A percentile compares a stretch with the other conserved stretches of the same genome.
Conservation (phyloP, 2,797 vertebrate genomes). For the Pseudochromis fuscus region DNA sequence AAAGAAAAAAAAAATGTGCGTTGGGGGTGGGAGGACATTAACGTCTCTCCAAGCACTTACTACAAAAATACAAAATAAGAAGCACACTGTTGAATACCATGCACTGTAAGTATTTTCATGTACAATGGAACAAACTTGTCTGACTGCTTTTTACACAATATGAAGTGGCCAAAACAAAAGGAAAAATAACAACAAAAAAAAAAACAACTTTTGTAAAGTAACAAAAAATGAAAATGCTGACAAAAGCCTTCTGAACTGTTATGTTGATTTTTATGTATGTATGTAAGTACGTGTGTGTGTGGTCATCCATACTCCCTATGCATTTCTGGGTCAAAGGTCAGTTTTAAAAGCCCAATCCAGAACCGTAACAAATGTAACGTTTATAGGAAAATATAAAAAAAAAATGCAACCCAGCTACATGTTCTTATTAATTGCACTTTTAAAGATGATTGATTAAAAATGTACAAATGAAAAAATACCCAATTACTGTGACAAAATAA, state of each 20-base stretch:
- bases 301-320: conserved; percentile 88
- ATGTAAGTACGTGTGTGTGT: conserved; percentile 66
- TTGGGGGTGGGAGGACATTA: no score
- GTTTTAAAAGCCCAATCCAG: conserved; percentile 74
- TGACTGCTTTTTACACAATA: conserved; percentile 85
- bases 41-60: conserved; percentile 53
- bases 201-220: conserved; percentile 75
- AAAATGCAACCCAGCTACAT: not conserved
- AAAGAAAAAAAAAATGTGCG: conserved; percentile 16
- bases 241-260: conserved; percentile 82
- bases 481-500: not conserved
- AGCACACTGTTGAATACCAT: conserved; percentile 79
- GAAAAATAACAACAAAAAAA: conserved; percentile 42
- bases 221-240: conserved; percentile 58
- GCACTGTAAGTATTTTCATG: conserved; percentile 81
- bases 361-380: conserved; percentile 21
- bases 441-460: not conserved
- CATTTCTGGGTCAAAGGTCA: conserved; percentile 88
- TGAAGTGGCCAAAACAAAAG: conserved; percentile 72
- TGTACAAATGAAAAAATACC: not conserved
- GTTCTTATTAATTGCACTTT: conserved; percentile 3
- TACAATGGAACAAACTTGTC: conserved; percentile 78
- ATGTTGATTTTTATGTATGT: conserved; percentile 53
- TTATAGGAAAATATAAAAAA: not conserved
- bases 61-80: conserved; percentile 44